These are phyloP conservation scores for Tympanoctomys barrerae DNA, from an alignment of 2,797 vertebrate species.

Conservation along the genomic window DNA sequence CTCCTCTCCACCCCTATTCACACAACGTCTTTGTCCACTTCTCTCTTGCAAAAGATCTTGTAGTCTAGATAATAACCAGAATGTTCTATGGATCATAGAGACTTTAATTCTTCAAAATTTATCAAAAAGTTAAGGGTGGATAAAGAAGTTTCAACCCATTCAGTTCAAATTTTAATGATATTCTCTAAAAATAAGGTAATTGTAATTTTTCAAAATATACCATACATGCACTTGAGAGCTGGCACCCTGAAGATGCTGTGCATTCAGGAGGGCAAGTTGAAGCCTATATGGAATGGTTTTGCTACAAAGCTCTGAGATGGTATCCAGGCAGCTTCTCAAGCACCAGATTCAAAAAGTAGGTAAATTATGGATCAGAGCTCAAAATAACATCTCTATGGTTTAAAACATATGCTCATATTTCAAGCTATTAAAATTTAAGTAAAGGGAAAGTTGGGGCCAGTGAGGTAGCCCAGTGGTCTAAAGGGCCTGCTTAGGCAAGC, in stretches of 20 bases:
- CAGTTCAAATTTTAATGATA: not conserved
- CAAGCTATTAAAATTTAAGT: too few species aligned
- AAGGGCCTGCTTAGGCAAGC: too few species aligned
- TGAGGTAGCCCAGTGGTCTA: too few species aligned
- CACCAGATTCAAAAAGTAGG: too few species aligned
- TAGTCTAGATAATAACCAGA: not conserved
- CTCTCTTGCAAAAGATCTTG: not conserved
- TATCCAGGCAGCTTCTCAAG: not conserved
- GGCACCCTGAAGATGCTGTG: not conserved
- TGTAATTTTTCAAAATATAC: not conserved
- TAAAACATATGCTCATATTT: too few species aligned
- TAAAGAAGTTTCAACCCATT: not conserved
- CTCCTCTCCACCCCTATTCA: not conserved
- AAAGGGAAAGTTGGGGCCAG: too few species aligned
- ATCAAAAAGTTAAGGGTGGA: slow-evolving; percentile 1
- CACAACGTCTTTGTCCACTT: not conserved
- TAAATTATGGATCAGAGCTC: too few species aligned
- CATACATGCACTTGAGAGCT: not conserved
- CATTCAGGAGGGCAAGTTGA: not conserved
- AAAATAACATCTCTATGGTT: too few species aligned
- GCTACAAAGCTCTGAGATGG: not conserved
- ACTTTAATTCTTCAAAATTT: slow-evolving; percentile 39
- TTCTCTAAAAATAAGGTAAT: not conserved
- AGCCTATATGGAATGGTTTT: not conserved
- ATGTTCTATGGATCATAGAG: not conserved